Conservation (phyloP, 2,797 vertebrate genomes). For the Strix occidentalis region DNA sequence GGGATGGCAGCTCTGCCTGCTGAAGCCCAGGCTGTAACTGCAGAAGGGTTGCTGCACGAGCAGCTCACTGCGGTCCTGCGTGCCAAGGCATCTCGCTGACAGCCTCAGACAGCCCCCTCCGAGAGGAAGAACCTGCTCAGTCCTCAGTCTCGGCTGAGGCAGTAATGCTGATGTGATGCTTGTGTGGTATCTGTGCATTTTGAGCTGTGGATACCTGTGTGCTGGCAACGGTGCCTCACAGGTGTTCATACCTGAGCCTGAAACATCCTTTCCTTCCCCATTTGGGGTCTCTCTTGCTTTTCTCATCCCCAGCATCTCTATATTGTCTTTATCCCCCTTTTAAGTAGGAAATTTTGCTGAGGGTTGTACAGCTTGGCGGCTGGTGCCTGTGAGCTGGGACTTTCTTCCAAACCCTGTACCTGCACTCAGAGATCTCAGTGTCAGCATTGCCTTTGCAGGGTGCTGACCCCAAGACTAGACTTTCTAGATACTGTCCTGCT, state of each 20-base stretch:
- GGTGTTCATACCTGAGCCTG: background rate
- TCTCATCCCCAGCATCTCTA: background rate
- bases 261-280: background rate
- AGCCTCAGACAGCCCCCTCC: background rate
- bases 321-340: background rate
- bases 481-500: background rate
- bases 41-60: background rate
- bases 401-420: background rate
- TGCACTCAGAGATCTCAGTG: background rate
- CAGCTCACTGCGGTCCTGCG: background rate
- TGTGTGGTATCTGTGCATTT: fast-evolving
- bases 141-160: background rate
- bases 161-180: fast-evolving
- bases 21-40: background rate
- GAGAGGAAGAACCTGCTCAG: background rate
- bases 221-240: background rate
- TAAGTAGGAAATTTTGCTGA: background rate
- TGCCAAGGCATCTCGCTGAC: background rate
- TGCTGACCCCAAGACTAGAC: background rate
- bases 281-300: background rate
- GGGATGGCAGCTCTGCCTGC: background rate
- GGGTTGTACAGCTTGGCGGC: background rate
- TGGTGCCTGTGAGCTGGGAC: background rate
- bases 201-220: background rate
- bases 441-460: background rate